These are phyloP conservation scores for Montipora capricornis DNA, from an alignment of 64 coral and sea anemone genomes.

Conservation along the genomic window DNA sequence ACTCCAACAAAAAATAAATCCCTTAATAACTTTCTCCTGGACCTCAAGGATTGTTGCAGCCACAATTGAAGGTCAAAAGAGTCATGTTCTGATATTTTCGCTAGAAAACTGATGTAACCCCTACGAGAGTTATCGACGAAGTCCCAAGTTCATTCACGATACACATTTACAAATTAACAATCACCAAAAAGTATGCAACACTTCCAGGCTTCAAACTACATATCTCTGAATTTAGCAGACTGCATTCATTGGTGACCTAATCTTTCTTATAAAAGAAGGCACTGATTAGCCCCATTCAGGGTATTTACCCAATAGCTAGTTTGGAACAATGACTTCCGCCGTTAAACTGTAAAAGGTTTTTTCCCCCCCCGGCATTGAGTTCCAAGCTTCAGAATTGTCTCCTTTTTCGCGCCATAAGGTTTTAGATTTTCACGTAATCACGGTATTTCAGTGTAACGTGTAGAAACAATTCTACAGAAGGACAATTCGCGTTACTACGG, in stretches of 20 bases:
- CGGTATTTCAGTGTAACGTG: background rate
- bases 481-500: background rate
- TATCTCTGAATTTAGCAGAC: constrained; percentile 1
- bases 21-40: no score
- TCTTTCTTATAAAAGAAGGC: background rate
- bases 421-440: background rate
- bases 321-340: background rate
- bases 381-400: background rate
- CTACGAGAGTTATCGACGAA: no score
- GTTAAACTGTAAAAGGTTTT: no score
- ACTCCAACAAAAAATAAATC: no score
- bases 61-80: no score
- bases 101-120: no score
- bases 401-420: background rate
- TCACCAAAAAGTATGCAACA: constrained; percentile 11
- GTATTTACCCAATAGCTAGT: background rate
- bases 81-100: no score
- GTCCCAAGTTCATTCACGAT: no score
- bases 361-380: background rate
- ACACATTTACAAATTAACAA: background rate
- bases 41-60: no score
- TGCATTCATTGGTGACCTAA: background rate
- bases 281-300: background rate
- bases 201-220: constrained; percentile 3
- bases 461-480: background rate